phyloP scores from a whole-genome alignment of 1,140 invertebrate genomes.

The Aleiodes sp. region DNA sequence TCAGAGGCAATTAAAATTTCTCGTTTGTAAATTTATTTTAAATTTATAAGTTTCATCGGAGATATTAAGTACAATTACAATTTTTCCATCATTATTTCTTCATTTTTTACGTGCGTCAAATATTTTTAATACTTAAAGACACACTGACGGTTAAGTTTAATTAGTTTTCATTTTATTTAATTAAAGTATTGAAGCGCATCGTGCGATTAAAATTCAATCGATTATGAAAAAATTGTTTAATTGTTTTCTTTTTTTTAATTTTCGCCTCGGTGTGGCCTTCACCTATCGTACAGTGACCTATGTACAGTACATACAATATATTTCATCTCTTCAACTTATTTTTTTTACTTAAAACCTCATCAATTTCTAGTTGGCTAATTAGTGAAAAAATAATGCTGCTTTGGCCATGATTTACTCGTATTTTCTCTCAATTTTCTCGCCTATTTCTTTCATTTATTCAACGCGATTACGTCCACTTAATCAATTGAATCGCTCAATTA shows the following conservation, averaged over 20 bases:
- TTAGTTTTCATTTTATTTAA: background rate
- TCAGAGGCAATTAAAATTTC: constrained; percentile 1
- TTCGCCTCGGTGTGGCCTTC: background rate
- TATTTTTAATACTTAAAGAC: constrained; percentile 10
- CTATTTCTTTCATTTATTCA: constrained; percentile 2
- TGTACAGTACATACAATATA: constrained; percentile 59
- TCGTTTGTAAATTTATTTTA: too few relatives aligned
- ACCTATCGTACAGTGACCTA: constrained; percentile 47
- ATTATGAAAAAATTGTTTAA: background rate
- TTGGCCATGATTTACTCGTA: constrained; percentile 58
- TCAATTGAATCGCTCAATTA: background rate
- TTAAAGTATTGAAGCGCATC: background rate
- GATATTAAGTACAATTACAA: constrained; percentile 1
- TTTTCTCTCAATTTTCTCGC: constrained; percentile 37
- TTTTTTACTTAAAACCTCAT: background rate
- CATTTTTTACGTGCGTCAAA: background rate
- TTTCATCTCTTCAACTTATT: constrained; percentile 28
- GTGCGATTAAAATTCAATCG: background rate
- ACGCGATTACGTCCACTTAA: background rate
- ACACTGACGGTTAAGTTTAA: background rate
- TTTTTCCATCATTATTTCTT: background rate
- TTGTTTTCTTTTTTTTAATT: background rate
- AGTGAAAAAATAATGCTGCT: constrained; percentile 66
- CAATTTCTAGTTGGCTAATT: constrained; percentile 49
- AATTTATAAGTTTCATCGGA: constrained; percentile 3